Conservation (phyloP, 2,113 vertebrate genomes). For the Marcusenius ussheri region DNA sequence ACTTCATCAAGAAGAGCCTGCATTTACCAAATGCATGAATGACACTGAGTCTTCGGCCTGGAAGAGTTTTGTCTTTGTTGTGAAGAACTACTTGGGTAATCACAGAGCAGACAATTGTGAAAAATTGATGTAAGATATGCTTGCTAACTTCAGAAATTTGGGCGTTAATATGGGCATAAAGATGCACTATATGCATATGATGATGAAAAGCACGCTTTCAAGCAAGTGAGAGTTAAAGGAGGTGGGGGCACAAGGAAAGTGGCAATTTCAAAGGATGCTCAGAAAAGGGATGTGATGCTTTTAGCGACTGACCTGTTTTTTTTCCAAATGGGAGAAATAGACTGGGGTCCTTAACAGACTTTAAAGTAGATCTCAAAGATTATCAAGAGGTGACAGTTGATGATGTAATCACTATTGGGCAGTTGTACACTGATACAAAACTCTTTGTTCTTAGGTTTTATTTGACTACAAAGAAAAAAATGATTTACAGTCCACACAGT, state of each 20-base stretch:
- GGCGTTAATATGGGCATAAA: no score
- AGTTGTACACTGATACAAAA: not conserved
- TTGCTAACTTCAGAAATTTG: no score
- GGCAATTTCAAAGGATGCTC: not conserved
- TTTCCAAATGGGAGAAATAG: not conserved
- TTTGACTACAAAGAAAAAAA: no score
- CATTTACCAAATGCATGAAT: no score
- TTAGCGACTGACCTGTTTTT: not conserved
- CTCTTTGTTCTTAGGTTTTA: no score
- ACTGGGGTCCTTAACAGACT: not conserved
- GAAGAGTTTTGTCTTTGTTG: no score
- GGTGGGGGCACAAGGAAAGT: not conserved
- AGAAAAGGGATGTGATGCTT: not conserved
- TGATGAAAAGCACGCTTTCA: not conserved
- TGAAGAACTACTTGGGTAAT: no score
- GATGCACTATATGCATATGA: not conserved
- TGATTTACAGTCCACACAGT: no score
- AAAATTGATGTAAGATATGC: no score
- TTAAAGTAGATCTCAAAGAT: not conserved
- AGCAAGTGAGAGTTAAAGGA: not conserved
- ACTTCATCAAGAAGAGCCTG: no score
- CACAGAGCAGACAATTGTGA: no score
- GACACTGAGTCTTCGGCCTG: no score
- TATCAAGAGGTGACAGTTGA: not conserved
- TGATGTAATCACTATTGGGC: not conserved